These are phyloP conservation scores for Campoplex capitator DNA, from an alignment of 2,888 invertebrate species.

Conservation along the genomic window DNA sequence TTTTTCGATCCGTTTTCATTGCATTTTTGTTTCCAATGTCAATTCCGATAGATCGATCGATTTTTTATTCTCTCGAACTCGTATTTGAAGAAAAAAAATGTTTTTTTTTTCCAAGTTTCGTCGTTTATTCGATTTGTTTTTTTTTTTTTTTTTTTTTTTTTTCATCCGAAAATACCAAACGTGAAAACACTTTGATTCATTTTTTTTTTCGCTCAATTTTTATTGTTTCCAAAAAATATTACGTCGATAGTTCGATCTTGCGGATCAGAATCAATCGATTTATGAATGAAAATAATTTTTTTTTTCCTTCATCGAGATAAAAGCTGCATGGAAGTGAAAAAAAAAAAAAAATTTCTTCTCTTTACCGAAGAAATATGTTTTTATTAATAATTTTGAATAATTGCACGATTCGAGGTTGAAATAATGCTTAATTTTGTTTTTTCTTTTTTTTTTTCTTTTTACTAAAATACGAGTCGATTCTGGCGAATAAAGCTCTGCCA, in stretches of 20 bases:
- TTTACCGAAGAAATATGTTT: neutral
- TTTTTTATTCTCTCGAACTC: neutral
- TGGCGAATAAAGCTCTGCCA: slow-evolving; percentile 38
- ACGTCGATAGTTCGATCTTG: no score
- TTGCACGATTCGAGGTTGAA: neutral
- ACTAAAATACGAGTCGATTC: slow-evolving; percentile 6
- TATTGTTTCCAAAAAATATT: no score
- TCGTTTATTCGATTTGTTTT: neutral
- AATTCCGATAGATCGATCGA: neutral
- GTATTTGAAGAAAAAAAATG: neutral
- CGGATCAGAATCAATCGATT: no score
- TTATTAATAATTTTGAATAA: neutral
- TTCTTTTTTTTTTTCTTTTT: neutral
- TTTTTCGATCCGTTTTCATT: no score
- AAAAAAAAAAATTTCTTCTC: neutral
- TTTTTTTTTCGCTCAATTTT: no score
- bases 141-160: neutral
- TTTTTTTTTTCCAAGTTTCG: no score
- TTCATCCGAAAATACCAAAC: no score
- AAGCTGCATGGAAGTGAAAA: neutral
- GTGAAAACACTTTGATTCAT: no score
- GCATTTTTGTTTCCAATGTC: no score
- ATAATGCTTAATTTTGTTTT: neutral
- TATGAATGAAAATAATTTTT: no score
- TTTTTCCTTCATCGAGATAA: no score